These are phyloP conservation scores for Asarcornis scutulata DNA, from an alignment of 2,113 vertebrate genomes.

Conservation along the genomic window DNA sequence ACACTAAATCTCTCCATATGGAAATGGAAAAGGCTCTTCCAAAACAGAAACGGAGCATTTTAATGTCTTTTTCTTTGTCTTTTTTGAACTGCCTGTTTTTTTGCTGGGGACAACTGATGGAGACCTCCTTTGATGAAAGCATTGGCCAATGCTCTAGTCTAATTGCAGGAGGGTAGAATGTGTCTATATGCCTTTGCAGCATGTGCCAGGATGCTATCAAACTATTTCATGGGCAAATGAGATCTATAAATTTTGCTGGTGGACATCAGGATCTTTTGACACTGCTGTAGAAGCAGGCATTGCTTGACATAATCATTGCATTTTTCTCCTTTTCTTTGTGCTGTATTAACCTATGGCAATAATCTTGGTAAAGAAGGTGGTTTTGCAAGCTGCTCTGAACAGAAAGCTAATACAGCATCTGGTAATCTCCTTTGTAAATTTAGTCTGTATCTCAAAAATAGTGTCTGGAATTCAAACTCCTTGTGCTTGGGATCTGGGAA, in stretches of 20 bases:
- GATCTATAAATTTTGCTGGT: not conserved
- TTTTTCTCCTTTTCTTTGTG: not conserved
- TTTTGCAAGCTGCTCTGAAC: not conserved
- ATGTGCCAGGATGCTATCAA: not conserved
- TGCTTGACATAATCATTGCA: fast-evolving
- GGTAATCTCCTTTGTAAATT: not conserved
- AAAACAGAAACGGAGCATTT: not conserved
- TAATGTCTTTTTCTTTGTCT: not conserved
- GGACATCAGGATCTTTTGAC: not conserved
- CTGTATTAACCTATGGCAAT: not conserved
- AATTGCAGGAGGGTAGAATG: not conserved
- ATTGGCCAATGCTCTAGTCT: not conserved
- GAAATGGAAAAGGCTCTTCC: not conserved
- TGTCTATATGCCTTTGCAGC: not conserved
- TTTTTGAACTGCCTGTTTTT: not conserved
- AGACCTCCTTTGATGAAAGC: not conserved
- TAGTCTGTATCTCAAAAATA: not conserved
- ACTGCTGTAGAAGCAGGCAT: not conserved
- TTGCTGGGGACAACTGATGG: not conserved
- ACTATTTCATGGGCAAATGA: not conserved
- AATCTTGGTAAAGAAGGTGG: not conserved
- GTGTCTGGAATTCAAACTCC: not conserved
- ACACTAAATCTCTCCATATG: not conserved
- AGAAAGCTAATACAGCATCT: not conserved
- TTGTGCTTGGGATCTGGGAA: not conserved